Conservation (phyloP, 2,888 invertebrate species). For the Drosophila rellima region DNA sequence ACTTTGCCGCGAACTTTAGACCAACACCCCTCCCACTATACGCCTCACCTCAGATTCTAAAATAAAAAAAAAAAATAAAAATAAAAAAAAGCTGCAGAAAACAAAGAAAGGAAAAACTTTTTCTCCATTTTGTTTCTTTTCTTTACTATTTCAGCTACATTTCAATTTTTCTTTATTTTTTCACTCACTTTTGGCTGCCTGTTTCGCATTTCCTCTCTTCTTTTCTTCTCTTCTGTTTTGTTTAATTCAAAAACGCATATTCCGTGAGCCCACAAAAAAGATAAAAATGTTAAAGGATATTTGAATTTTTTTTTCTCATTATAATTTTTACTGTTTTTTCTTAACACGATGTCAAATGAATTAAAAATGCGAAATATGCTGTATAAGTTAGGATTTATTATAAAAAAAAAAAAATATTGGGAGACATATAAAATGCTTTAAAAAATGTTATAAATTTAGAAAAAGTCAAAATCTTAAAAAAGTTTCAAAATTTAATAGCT, state of each 20-base stretch:
- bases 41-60: not conserved
- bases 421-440: no score
- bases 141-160: slow-evolving; percentile 76
- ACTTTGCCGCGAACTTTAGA: slow-evolving; percentile 81
- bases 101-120: slow-evolving; percentile 53
- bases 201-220: slow-evolving; percentile 13
- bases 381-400: not conserved
- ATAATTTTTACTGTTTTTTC: not conserved
- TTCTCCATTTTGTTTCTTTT: slow-evolving; percentile 76
- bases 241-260: slow-evolving; percentile 68
- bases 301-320: not conserved
- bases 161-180: slow-evolving; percentile 52
- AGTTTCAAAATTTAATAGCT: no score
- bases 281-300: slow-evolving; percentile 40
- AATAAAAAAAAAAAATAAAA: slow-evolving; percentile 25
- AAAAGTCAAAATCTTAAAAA: no score
- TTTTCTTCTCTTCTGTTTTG: slow-evolving; percentile 15
- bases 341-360: not conserved
- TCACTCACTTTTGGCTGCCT: slow-evolving; percentile 37
- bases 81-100: slow-evolving; percentile 32
- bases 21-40: slow-evolving; percentile 26
- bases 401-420: no score
- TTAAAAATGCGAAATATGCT: not conserved
- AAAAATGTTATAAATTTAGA: no score
- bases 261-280: slow-evolving; percentile 52